phyloP scores from a whole-genome alignment of 2,113 vertebrate genomes.

The Calcarius ornatus region DNA sequence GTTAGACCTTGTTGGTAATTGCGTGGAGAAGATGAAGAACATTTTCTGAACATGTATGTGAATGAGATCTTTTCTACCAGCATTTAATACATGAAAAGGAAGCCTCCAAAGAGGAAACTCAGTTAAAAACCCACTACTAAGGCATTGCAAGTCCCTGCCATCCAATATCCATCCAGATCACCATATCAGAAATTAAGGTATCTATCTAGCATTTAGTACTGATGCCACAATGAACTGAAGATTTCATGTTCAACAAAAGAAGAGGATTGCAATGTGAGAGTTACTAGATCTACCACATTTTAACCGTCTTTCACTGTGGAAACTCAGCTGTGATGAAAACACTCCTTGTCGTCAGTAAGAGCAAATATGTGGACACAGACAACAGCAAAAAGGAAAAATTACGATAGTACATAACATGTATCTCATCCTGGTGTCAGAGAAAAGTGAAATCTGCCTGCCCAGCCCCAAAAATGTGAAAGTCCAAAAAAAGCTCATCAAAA shows the following conservation, averaged over 20 bases:
- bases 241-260: background rate
- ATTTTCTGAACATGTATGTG: rapidly evolving
- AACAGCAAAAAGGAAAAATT: background rate
- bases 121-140: background rate
- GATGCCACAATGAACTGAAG: background rate
- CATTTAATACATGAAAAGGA: background rate
- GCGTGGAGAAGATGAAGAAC: background rate
- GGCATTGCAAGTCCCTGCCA: rapidly evolving
- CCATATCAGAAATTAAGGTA: rapidly evolving
- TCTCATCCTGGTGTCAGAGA: background rate
- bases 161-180: background rate
- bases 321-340: background rate
- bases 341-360: rapidly evolving
- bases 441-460: background rate
- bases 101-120: background rate
- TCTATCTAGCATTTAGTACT: background rate
- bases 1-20: background rate
- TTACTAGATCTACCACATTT: background rate
- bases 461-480: background rate
- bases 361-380: rapidly evolving
- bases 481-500: rapidly evolving
- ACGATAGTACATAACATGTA: rapidly evolving
- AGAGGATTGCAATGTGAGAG: background rate
- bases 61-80: background rate
- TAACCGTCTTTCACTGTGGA: background rate